These are phyloP conservation scores for Mobula birostris DNA, from an alignment of 2,113 vertebrate genomes.

Conservation along the genomic window DNA sequence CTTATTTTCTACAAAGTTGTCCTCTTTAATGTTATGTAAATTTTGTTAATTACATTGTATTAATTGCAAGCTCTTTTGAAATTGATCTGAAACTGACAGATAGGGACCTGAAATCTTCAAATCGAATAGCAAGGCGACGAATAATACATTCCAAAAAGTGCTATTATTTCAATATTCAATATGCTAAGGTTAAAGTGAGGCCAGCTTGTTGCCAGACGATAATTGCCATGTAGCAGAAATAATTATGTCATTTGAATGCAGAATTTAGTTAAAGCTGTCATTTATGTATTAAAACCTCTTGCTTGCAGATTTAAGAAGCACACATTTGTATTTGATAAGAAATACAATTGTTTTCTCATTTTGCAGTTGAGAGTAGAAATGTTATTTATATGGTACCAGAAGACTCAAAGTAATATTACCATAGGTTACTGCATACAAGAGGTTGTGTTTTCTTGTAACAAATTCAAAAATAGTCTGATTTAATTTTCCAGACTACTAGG, in stretches of 20 bases:
- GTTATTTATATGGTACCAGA: not conserved
- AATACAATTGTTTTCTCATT: not conserved
- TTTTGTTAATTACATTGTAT: not conserved
- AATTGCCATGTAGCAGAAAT: not conserved
- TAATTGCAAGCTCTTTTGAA: not conserved
- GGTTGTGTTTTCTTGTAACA: not conserved
- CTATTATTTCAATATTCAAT: not conserved
- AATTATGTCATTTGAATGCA: not conserved
- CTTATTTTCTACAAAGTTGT: not conserved
- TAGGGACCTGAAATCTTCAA: not conserved
- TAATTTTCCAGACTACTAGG: slow-evolving; percentile 12
- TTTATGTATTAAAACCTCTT: not conserved
- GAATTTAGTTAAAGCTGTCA: slow-evolving; percentile 14
- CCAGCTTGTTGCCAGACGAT: not conserved
- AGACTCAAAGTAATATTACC: slow-evolving; percentile 20
- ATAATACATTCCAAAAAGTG: not conserved
- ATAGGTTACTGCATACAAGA: not conserved
- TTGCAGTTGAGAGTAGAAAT: slow-evolving; percentile 17
- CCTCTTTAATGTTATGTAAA: not conserved
- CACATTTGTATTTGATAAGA: not conserved
- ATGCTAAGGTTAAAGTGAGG: not conserved
- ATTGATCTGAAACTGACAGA: not conserved
- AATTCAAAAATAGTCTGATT: slow-evolving; percentile 25
- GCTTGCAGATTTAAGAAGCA: not conserved
- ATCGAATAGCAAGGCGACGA: no score